Evolutionary conservation across 2,888 invertebrate genomes (phyloP), one percentile per base, ranked within the genome.

Genomic region (Standfussiana lucernea): DNA sequence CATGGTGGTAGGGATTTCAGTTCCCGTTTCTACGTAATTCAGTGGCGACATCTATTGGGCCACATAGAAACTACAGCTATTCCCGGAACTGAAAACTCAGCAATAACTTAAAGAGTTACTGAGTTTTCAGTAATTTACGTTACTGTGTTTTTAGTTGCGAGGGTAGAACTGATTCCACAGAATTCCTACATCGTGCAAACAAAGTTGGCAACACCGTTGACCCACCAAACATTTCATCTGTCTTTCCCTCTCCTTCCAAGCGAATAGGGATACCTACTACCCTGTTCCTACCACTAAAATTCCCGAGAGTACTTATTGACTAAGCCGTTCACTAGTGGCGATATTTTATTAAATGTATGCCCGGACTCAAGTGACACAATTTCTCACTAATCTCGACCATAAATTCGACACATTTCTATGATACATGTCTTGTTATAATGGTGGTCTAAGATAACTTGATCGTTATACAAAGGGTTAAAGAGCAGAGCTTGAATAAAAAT

Each of bases 401-500:
- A 59, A 59, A 32, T 18, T 2, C 7, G 3, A 32, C 7, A 32
- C 7, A 61, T 21, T 28, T 59, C 21, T 35, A 32, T 3, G 18
- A 18, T 4, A n/a, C 7, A 40, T n/a, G 10, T n/a, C 40, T 6
- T n/a, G 32, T 42, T 8, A 42, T 21, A 28, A 53, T 7, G 47
- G 21, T 21, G 45, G 24, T 47, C 45, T 45, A 37, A 37, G 37
- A 40, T 37, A 71, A 15, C 28, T 18, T 1, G 24, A 50, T 70
- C 53, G 47, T 79, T 42, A 40, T 42, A 32, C n/a, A 62, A 71
- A 70, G 56, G 80, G 72, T 83, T 68, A 74, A 79, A 74, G 74
- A 68, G 56, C 72, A 74, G 74, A 68, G 56, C 72, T 21, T 65
- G 70, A 74, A 81, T 78, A 79, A 79, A 75, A 79, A 75, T 71